These are phyloP conservation scores for Eulithis testata DNA, from an alignment of 2,888 invertebrate species.

Conservation along the genomic window DNA sequence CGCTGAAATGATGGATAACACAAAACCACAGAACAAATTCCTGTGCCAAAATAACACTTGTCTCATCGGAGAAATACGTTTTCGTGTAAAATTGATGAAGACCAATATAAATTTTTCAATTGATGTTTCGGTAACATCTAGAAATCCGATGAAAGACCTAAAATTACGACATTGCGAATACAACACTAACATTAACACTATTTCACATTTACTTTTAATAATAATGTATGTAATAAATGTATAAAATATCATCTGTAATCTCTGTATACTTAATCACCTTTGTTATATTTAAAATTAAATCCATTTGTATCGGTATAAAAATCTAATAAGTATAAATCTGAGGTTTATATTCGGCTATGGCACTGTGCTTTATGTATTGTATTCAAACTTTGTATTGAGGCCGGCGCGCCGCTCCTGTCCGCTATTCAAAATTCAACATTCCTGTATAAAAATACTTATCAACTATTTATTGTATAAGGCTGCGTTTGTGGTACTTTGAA, in stretches of 20 bases:
- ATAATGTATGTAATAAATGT: constrained; percentile 85
- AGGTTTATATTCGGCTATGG: constrained; percentile 82
- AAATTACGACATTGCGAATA: constrained; percentile 68
- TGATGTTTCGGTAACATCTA: constrained; percentile 33
- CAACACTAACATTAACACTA: constrained; percentile 79
- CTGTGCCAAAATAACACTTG: constrained; percentile 22
- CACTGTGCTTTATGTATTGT: constrained; percentile 74
- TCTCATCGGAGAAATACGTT: constrained; percentile 32
- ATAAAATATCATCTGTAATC: constrained; percentile 85
- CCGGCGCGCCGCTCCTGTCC: constrained; percentile 60
- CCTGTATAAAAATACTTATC: constrained; percentile 83
- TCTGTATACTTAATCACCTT: constrained; percentile 85
- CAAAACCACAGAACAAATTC: constrained; percentile 34
- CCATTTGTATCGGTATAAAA: constrained; percentile 85
- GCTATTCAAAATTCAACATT: constrained; percentile 58
- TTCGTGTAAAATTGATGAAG: constrained; percentile 54
- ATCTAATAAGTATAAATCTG: constrained; percentile 84
- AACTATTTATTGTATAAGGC: constrained; percentile 81
- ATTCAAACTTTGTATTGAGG: constrained; percentile 78
- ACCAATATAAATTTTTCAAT: constrained; percentile 51
- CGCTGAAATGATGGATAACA: constrained; percentile 50
- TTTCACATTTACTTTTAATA: constrained; percentile 80
- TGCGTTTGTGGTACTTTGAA: constrained; percentile 63
- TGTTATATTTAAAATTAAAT: constrained; percentile 85
- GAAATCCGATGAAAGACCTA: constrained; percentile 37